Conservation (phyloP, 92 coral and sea anemone genomes). For the Muricea muricata region DNA sequence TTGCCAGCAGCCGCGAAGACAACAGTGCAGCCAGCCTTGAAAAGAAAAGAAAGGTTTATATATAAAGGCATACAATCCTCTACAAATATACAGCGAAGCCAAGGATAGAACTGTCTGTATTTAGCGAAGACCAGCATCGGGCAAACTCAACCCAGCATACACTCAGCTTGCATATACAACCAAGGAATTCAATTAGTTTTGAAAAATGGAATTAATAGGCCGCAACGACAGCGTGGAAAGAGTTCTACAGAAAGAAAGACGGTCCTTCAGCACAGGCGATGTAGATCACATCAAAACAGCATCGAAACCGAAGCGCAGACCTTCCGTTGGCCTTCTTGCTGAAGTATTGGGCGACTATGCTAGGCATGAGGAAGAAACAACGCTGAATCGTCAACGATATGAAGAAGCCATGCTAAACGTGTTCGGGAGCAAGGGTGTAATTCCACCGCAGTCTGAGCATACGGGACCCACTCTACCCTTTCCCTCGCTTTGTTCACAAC, state of each 20-base stretch:
- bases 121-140: neutral
- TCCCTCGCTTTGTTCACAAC: constrained; percentile 27
- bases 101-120: neutral
- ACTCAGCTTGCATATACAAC: neutral
- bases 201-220: neutral
- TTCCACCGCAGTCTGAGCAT: constrained; percentile 41
- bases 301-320: constrained; percentile 5
- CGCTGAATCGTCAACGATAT: constrained; percentile 34
- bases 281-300: neutral
- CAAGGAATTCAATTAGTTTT: neutral
- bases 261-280: neutral
- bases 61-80: no score
- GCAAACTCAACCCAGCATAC: neutral
- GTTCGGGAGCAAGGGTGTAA: constrained; percentile 37
- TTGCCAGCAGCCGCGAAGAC: neutral
- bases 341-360: constrained; percentile 40
- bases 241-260: neutral
- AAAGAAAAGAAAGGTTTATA: neutral
- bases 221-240: constrained; percentile 1
- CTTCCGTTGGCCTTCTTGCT: constrained; percentile 31
- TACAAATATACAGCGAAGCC: neutral
- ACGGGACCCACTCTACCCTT: constrained; percentile 43
- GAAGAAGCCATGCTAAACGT: constrained; percentile 45
- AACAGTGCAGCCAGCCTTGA: neutral
- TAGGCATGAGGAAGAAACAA: constrained; percentile 39